phyloP scores from a whole-genome alignment of 2,888 invertebrate genomes.

The Campoletis raptor region DNA sequence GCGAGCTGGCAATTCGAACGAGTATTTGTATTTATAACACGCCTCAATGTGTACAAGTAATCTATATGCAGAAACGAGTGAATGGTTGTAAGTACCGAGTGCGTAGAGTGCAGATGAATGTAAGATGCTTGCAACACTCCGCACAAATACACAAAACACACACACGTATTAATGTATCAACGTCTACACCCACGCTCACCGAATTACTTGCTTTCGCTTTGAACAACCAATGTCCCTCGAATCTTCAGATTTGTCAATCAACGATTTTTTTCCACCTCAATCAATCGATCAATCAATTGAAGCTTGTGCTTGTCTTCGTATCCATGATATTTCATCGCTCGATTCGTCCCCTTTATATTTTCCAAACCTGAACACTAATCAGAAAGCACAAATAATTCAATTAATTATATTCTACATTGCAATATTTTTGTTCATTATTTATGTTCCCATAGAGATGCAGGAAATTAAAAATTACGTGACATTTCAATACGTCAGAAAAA shows the following conservation, averaged over 20 bases:
- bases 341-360: not conserved
- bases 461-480: too few relatives aligned
- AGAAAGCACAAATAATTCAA: not conserved
- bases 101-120: slow-evolving; percentile 2
- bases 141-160: not conserved
- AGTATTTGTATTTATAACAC: slow-evolving; percentile 59
- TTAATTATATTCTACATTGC: not conserved
- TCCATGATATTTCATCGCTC: not conserved
- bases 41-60: slow-evolving; percentile 1
- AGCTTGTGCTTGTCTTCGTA: not conserved
- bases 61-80: slow-evolving; percentile 38
- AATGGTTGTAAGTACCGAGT: slow-evolving; percentile 38
- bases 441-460: too few relatives aligned
- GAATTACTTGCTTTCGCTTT: slow-evolving; percentile 9
- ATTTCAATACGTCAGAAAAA: too few relatives aligned
- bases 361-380: not conserved
- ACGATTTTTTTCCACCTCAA: not conserved
- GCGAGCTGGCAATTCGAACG: slow-evolving; percentile 36
- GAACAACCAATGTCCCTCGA: slow-evolving; percentile 38
- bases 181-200: not conserved
- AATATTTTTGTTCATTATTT: not conserved
- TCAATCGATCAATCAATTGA: slow-evolving; percentile 34
- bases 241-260: slow-evolving; percentile 31
- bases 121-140: not conserved
- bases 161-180: not conserved